Evolutionary conservation across 2,888 invertebrate genomes (phyloP), one percentile per base, ranked within the genome.

Genomic region (Xestoiulus laeticollis): DNA sequence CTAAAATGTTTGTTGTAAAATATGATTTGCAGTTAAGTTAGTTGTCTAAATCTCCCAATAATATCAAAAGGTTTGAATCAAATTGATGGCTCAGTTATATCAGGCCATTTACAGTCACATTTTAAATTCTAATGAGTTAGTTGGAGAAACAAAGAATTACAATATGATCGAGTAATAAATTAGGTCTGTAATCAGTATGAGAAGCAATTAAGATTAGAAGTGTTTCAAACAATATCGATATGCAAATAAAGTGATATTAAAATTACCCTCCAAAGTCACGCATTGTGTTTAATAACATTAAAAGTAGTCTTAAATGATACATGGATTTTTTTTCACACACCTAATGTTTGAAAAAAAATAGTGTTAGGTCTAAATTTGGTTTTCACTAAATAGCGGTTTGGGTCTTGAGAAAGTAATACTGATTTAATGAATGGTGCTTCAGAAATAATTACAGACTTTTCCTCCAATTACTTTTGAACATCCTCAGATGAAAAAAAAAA

Each of bases 401-500:
- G 30, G 78, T 78, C 78, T 78, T 30, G 30, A 78, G 78, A 78
- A 78, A 78, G 78, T 78, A 78, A 78, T 78, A 78, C 78, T 78
- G 78, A 78, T 78, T 85, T 85, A 85, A 85, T 85, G 44, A 85
- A 85, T 78, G 44, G 85, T 85, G 85, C 44, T 85, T 43, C 22
- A 85, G 38, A 85, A 85, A 85, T 85, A 85, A 85, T 85, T 85
- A 85, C 44, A 85, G 38, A 38, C 44, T 38, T 85, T 44, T 38
- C 85, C 38, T 10, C 85, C 38, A 85, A 43, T 85, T 43, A 38
- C 44, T 85, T 85, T 85, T 43, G 85, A 38, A 85, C 43, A 85
- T 85, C 85, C 38, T 43, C 43, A 22, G 38, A 38, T 10, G n/a
- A 85, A 43, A 78, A 68, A 68, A 59, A 68, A 78, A 8, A 78